Evolutionary conservation across 2,797 vertebrate species (phyloP).

Genomic region (Molothrus aeneus): DNA sequence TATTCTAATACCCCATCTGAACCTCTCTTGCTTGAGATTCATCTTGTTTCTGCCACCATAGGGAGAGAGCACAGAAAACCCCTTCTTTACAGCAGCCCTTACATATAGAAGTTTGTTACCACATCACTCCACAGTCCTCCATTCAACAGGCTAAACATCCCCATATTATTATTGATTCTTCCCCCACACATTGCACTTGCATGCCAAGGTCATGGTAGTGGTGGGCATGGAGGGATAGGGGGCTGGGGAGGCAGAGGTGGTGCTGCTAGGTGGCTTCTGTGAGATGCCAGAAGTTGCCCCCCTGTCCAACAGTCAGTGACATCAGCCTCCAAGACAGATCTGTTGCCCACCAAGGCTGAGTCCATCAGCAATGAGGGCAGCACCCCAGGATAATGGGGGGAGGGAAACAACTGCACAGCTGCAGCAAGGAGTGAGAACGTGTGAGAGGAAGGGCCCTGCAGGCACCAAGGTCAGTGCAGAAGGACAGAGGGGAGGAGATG

Average conservation of each 20-base stretch:
- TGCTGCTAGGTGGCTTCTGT: not conserved
- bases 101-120: not conserved
- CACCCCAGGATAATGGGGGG: rapidly evolving
- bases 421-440: not conserved
- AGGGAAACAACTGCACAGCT: not conserved
- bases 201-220: not conserved
- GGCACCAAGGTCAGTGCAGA: not conserved
- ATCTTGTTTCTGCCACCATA: not conserved
- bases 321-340: not conserved
- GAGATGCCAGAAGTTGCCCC: not conserved
- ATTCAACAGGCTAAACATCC: not conserved
- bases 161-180: not conserved
- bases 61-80: not conserved
- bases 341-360: not conserved
- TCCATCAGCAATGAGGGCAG: not conserved
- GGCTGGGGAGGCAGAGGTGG: not conserved
- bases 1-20: not conserved
- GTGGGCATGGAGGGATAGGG: rapidly evolving
- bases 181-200: rapidly evolving
- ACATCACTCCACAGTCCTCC: not conserved
- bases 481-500: not conserved
- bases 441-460: not conserved
- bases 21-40: not conserved
- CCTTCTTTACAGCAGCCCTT: not conserved
- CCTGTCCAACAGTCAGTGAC: too few relatives aligned